Evolutionary conservation across 2,113 vertebrate genomes (phyloP).

Genomic region (Caloenas nicobarica): DNA sequence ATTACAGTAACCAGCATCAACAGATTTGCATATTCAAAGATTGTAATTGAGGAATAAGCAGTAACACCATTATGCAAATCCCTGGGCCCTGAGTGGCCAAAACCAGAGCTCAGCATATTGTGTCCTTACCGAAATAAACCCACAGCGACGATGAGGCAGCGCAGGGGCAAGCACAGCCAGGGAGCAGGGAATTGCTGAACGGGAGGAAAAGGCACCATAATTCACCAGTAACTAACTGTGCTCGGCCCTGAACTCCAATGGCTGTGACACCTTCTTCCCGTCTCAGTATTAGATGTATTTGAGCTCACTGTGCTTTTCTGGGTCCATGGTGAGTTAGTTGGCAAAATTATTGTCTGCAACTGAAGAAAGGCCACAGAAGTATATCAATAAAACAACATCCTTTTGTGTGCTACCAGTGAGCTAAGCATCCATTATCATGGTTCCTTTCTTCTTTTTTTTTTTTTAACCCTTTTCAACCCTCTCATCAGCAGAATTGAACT

Average conservation of each 20-base stretch:
- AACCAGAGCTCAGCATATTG: background rate
- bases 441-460: background rate
- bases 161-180: background rate
- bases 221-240: background rate
- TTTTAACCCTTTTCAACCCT: slow-evolving; percentile 2
- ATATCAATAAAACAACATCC: background rate
- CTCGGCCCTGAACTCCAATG: background rate
- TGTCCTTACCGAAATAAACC: background rate
- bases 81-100: background rate
- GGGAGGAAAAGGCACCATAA: background rate
- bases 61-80: slow-evolving; percentile 44
- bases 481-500: background rate
- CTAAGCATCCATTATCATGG: background rate
- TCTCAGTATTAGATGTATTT: background rate
- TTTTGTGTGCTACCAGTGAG: background rate
- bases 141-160: fast-evolving
- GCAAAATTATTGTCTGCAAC: slow-evolving; percentile 38
- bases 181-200: background rate
- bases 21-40: background rate
- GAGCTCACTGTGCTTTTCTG: slow-evolving; percentile 23
- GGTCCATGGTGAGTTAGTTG: background rate
- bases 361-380: slow-evolving; percentile 15
- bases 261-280: background rate
- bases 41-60: slow-evolving; percentile 26
- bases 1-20: slow-evolving; percentile 13